Evolutionary conservation across 2,888 invertebrate species (phyloP), one percentile per base, ranked within the genome.

Genomic region (Tetheella fluctuosa): DNA sequence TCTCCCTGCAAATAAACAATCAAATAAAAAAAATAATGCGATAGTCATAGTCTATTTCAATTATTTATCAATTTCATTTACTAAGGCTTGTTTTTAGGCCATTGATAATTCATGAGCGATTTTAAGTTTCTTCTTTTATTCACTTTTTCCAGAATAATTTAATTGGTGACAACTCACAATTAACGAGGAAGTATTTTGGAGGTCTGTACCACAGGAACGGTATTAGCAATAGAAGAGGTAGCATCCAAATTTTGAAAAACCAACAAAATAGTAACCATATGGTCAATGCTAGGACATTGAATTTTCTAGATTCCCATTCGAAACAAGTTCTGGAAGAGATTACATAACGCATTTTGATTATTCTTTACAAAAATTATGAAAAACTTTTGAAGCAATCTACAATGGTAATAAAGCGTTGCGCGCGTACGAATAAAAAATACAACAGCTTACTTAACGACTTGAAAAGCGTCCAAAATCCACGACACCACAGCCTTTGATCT

Each of bases 241-340:
- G 85, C 96, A 99, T 99, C 94, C 97, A 99, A 48, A 97, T 95
- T 89, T 98, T 97, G 84, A 98, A 98, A 89, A 96, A 97, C 88
- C 97, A 97, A 74, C 98, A 98, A 58, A 97, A 95, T 5, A 97
- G 80, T 64, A 99, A 92, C 95, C 98, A 99, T 15, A 96, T 85
- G 3, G 96, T 89, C 67, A 99, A 94, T 0, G 98, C 97, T 61
- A 96, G 91, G 62, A 96, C 88, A 80, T 98, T 98, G 72, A 97
- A 94, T 59, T 95, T 89, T 61, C 95, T 96, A 5, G 97, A 98
- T 81, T 99, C 98, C 99, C 99, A 99, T 89, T 98, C 97, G 80
- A 98, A 98, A 83, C 98, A 98, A 77, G 97, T 97, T 90, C 97
- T 97, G 81, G 10, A 88, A 91, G 72, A 59, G 59, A 25, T 13